A percentile compares a stretch with the other conserved stretches of the same genome.
These are phyloP conservation scores for Zaprionus obscuricornis DNA, from an alignment of 2,888 invertebrate species.

Conservation along the genomic window DNA sequence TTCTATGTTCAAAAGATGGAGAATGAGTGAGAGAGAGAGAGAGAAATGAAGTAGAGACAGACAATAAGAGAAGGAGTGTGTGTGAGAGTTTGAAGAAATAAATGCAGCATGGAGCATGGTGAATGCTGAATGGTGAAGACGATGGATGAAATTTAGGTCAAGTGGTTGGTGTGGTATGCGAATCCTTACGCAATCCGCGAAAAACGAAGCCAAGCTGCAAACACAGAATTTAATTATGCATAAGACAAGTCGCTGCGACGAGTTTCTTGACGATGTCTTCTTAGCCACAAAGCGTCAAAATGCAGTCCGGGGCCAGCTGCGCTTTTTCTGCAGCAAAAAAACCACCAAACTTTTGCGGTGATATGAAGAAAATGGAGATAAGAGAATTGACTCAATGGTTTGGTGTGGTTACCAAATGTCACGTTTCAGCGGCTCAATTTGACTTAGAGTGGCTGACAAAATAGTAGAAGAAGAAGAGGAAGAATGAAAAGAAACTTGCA, in stretches of 20 bases:
- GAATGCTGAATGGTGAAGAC: conserved; percentile 4
- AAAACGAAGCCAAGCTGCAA: conserved; percentile 38
- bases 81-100: no score
- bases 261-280: conserved; percentile 10
- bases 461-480: no score
- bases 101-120: no score
- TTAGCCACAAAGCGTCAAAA: conserved; percentile 49
- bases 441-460: conserved; percentile 50
- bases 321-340: conserved; percentile 34
- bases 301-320: conserved; percentile 43
- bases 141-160: conserved; percentile 75
- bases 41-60: no score
- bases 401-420: conserved; percentile 55
- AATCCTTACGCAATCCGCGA: conserved; percentile 44
- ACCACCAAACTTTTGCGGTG: background rate
- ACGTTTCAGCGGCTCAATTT: conserved; percentile 71
- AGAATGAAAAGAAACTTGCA: conserved; percentile 38
- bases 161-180: conserved; percentile 44
- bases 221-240: conserved; percentile 57
- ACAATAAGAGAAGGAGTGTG: no score
- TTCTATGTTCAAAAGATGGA: conserved; percentile 48
- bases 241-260: conserved; percentile 44
- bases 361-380: background rate
- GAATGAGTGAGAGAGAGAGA: background rate
- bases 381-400: background rate